Evolutionary conservation across 2,888 invertebrate species (phyloP), one percentile per base, ranked within the genome.

Genomic region (Thumatha senex): DNA sequence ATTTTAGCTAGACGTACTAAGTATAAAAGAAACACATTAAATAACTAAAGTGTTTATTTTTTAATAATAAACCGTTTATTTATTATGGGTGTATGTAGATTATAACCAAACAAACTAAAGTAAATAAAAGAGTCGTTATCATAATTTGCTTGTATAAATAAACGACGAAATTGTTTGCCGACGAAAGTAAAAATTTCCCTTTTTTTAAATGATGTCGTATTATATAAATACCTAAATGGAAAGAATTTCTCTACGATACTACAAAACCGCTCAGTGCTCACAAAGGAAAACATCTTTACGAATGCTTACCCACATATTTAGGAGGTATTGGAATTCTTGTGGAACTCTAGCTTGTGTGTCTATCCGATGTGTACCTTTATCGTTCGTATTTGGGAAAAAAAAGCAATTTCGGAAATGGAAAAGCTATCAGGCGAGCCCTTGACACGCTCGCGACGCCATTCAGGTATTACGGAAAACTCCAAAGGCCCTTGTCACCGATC

Each of bases 391-490:
- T 39, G 10, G n/a, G 7, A 33, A 39, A 39, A 10, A 40, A 33
- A 11, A 15, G 31, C 33, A 46, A 39, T 18, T 18, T 46, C 8
- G 18, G 12, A 39, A 46, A 44, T 44, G 43, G 35, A 44, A 35
- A 44, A 12, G 15, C 18, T 43, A 31, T 41, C 31, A n/a, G n/a
- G 5, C 9, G 15, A 42, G 9, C 18, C 31, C 33, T 29, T 29
- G 33, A 12, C 42, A 12, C 15, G 14, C 8, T 31, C 7, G 31
- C 31, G 31, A 5, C 42, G 14, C 15, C 9, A 12, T n/a, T 31
- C 42, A 18, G 33, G 31, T n/a, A 34, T 33, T 13, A 15, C 15
- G 9, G 15, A 42, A 15, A 34, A 33, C 7, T 18, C 12, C n/a
- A 15, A 18, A 33, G 18, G 42, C 18, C 5, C 18, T 24, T 24